Conservation (phyloP, 2,113 vertebrate species). For the Apus apus region DNA sequence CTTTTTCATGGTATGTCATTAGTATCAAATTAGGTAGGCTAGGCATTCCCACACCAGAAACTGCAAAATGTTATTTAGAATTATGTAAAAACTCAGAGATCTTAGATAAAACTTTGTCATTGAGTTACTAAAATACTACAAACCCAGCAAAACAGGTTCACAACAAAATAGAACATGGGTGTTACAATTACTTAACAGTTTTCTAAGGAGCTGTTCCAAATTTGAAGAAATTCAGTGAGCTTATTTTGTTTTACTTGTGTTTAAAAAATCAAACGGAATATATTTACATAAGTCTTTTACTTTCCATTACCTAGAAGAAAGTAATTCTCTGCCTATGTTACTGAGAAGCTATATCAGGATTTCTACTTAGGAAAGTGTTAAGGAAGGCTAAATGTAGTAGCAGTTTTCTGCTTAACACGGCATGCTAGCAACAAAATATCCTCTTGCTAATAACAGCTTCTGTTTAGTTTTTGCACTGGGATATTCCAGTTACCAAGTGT, state of each 20-base stretch:
- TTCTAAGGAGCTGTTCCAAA: neutral
- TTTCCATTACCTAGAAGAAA: neutral
- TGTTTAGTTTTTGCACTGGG: constrained; percentile 38
- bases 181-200: neutral
- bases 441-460: constrained; percentile 49
- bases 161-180: neutral
- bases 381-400: constrained; percentile 24
- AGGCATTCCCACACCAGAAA: neutral
- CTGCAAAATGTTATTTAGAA: neutral
- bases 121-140: neutral
- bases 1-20: neutral
- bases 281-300: neutral
- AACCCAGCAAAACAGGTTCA: too few relatives aligned
- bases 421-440: constrained; percentile 24
- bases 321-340: neutral
- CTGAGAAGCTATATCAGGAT: neutral
- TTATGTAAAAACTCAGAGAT: neutral
- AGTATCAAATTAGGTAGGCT: neutral
- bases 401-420: neutral
- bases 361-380: neutral
- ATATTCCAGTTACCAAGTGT: constrained; percentile 19
- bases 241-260: neutral
- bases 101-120: neutral
- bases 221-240: neutral
- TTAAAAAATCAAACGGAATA: neutral